These are phyloP conservation scores for Rhorus exstirpatorius DNA, from an alignment of 2,888 invertebrate genomes.

Conservation along the genomic window DNA sequence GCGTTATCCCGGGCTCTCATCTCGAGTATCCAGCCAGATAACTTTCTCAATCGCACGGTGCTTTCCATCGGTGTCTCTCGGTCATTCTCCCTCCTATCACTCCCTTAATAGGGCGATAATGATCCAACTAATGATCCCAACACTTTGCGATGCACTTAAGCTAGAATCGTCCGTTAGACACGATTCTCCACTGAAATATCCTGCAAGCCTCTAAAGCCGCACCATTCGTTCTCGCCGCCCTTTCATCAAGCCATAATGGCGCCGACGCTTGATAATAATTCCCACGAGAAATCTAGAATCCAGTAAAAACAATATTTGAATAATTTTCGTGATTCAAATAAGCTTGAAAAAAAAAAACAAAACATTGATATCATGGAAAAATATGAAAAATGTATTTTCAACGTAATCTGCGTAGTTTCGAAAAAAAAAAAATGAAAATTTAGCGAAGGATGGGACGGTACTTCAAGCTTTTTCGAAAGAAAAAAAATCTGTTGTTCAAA, in stretches of 20 bases:
- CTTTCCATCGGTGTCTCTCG: constrained; percentile 8
- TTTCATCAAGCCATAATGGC: constrained; percentile 9
- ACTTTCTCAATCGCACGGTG: constrained; percentile 50
- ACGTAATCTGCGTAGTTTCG: too few relatives aligned
- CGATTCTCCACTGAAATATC: neutral
- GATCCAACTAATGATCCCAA: constrained; percentile 64
- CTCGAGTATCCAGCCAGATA: constrained; percentile 53
- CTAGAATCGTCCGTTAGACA: constrained; percentile 27
- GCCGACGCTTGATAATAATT: too few relatives aligned
- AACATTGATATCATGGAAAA: too few relatives aligned
- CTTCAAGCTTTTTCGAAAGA: too few relatives aligned
- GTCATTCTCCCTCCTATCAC: neutral
- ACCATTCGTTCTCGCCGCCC: neutral
- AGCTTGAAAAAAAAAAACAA: too few relatives aligned
- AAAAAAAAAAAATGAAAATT: too few relatives aligned
- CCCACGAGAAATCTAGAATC: too few relatives aligned
- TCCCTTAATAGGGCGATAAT: constrained; percentile 58
- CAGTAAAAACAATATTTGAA: too few relatives aligned
- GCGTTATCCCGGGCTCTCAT: constrained; percentile 45
- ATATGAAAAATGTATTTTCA: too few relatives aligned
- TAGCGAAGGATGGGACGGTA: too few relatives aligned
- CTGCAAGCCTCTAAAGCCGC: neutral
- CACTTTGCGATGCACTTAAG: constrained; percentile 54
- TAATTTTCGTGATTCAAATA: too few relatives aligned
- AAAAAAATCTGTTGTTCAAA: too few relatives aligned